Conservation (phyloP, 2,888 invertebrate genomes). For the Coelogynopora nodosa region DNA sequence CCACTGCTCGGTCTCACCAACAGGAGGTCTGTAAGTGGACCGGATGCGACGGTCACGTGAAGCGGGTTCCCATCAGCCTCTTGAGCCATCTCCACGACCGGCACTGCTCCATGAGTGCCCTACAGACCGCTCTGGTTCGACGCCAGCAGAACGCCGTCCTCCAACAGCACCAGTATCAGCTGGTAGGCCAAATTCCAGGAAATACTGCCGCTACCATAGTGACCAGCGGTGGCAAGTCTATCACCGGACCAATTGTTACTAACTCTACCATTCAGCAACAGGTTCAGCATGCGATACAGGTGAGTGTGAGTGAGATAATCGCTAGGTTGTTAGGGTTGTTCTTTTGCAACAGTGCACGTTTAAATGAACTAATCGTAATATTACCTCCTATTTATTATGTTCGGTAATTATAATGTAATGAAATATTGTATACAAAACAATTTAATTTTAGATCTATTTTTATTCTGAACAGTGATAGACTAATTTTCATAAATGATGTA, state of each 20-base stretch:
- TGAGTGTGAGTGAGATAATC: background rate
- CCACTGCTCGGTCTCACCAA: no score
- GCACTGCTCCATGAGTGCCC: constrained; percentile 21
- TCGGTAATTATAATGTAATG: background rate
- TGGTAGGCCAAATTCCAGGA: background rate
- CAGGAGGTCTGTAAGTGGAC: constrained; percentile 34
- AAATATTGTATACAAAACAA: no score
- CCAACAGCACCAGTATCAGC: background rate
- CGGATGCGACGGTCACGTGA: constrained; percentile 27
- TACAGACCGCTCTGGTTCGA: constrained; percentile 2
- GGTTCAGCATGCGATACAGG: background rate
- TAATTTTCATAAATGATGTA: no score
- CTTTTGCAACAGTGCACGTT: background rate
- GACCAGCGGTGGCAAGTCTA: background rate
- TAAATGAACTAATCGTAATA: background rate
- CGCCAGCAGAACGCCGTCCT: background rate
- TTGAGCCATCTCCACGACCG: constrained; percentile 32
- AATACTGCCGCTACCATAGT: background rate
- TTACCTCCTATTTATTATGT: background rate
- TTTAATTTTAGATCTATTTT: no score
- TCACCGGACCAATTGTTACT: background rate
- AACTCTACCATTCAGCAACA: background rate
- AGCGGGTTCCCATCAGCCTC: constrained; percentile 1
- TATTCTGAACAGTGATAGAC: no score
- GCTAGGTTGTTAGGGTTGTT: no score